Evolutionary conservation across 2,113 vertebrate genomes (phyloP), one percentile per base, ranked within the genome.

Genomic region (Garra rufa): DNA sequence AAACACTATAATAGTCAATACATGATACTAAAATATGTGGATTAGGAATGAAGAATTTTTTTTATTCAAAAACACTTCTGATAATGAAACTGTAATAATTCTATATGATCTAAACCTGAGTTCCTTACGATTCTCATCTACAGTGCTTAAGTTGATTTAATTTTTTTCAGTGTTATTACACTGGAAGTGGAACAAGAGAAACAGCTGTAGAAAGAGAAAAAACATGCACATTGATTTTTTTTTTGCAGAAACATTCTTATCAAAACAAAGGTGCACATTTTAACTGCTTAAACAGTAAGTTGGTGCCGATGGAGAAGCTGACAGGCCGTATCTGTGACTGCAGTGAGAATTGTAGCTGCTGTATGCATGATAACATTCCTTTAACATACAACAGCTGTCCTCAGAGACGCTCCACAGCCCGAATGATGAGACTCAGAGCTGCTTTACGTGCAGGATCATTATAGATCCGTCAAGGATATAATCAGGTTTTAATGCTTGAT

Each of bases 301-400:
- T 38, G 17, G 30, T 41, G 19, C 69, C 44, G 41, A 71, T n/a
- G 34, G 30, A 77, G 50, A 61, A 61, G 24, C 38, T 15, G 14
- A 41, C 6, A 5, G 19, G 3, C 34, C 9, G 0, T 44, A 44
- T 59, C 34, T 61, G 34, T 26, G 48, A 76, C 46, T 30, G 34
- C 0, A 4, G 28, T 38, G 28, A 76, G 48, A 30, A 9, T 41
- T 41, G 2, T 14, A 41, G 52, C 11, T 41, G 21, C 6, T 73
- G 13, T 24, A 34, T 55, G 9, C 75, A 14, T 34, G 50, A 24
- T 46, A 46, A 59, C 4, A 15, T 21, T 26, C 13, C 43, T 79
- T 79, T 38, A 80, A 80, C 52, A 65, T 21, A 80, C 24, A 80
- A 21, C 77, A 80, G 41, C 77, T 48, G 59, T 80, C 59, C 28